A percentile compares a stretch with the other conserved stretches of the same genome.
phyloP scores from a whole-genome alignment of 2,113 vertebrate genomes.

The Tympanuchus pallidicinctus region DNA sequence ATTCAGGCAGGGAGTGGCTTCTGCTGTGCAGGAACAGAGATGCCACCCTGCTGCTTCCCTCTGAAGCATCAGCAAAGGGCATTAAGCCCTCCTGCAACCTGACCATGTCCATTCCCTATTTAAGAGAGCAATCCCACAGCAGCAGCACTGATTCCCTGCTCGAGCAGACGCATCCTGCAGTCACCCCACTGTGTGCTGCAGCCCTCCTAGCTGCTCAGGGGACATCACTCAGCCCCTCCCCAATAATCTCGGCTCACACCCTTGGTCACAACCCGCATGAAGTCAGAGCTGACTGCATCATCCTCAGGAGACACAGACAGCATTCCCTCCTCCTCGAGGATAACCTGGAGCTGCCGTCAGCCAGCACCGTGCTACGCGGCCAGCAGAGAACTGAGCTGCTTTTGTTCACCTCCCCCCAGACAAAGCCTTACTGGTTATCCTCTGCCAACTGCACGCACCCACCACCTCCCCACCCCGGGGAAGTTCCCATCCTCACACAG shows the following conservation, averaged over 20 bases:
- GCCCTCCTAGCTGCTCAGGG: background rate
- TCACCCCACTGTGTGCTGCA: background rate
- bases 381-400: constrained; percentile 18
- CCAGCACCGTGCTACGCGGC: background rate
- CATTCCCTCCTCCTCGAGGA: background rate
- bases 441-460: background rate
- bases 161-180: background rate
- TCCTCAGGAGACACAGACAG: background rate
- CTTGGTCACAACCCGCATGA: background rate
- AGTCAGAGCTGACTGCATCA: background rate
- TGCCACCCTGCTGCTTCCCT: background rate
- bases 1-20: constrained; percentile 46
- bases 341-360: background rate
- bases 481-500: background rate
- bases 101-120: background rate
- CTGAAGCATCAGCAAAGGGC: background rate
- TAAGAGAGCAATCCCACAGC: background rate
- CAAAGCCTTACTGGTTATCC: constrained; percentile 48
- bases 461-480: background rate
- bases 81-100: background rate
- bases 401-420: constrained; percentile 36
- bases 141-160: background rate
- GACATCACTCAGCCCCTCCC: background rate
- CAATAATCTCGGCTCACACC: background rate
- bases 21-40: background rate